Evolutionary conservation across 2,888 invertebrate genomes (phyloP), one percentile per base, ranked within the genome.

Genomic region (Anthophora plumipes): DNA sequence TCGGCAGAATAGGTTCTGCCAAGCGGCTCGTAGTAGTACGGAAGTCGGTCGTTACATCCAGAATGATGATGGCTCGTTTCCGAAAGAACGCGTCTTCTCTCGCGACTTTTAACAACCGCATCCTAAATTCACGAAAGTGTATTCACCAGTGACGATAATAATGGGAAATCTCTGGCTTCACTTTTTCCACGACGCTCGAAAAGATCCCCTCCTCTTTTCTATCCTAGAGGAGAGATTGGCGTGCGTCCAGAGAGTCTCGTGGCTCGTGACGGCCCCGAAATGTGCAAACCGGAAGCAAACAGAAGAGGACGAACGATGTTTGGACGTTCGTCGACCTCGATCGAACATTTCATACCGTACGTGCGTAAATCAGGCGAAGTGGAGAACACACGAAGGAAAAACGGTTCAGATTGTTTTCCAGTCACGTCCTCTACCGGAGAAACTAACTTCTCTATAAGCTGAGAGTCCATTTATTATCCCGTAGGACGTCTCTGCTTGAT

Each of bases 91-190:
- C 43, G 63, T 48, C 67, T 54, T n/a, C 59, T 48, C 57, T 63
- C 72, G 31, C 60, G 43, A 46, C 61, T 73, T n/a, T n/a, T 71
- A 74, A 66, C 54, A 71, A n/a, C n/a, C 50, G 77, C 85, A 68
- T 69, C 41, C 59, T 82, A 83, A 82, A 85, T 78, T 78, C 70
- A 57, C 52, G 59, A 69, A 59, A 59, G 69, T 66, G 57, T 61
- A 50, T 70, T 50, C 60, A 46, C n/a, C 61, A 55, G 60, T 46
- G 80, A 57, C 76, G 80, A 74, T 71, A 76, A 79, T 70, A 60
- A 70, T 12, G 57, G 41, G 54, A 22, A 3, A 41, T 17, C 39
- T 46, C 31, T 46, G 61, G 73, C 46, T 20, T 48, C 67, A 74
- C 54, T 77, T 77, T 31, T 73, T 52, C 25, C 55, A 55, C 52